Conservation (phyloP, 2,113 vertebrate species). For the Zosterops pallidus region DNA sequence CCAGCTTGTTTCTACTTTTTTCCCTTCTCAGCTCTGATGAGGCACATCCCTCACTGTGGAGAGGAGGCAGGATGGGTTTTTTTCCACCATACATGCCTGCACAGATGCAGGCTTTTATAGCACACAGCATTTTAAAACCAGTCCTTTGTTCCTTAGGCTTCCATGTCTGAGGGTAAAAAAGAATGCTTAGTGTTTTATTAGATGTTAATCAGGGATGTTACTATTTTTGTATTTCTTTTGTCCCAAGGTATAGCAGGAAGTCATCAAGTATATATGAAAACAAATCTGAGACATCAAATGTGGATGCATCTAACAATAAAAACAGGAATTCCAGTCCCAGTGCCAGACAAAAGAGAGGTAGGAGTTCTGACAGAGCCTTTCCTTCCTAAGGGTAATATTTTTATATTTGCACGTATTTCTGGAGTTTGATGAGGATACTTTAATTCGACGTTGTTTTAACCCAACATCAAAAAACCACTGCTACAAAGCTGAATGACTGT, state of each 20-base stretch:
- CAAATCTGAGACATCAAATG: conserved; percentile 82
- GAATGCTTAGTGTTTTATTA: not conserved
- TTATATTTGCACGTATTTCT: not conserved
- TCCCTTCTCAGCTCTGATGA: not conserved
- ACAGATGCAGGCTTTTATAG: not conserved
- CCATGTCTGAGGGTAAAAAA: not conserved
- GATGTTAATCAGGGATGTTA: not conserved
- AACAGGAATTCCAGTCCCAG: conserved; percentile 80
- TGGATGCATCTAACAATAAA: conserved; percentile 81
- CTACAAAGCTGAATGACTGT: not conserved
- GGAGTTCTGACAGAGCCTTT: not conserved
- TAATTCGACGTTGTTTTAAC: not conserved
- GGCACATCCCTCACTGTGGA: not conserved
- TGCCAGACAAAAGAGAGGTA: conserved; percentile 86
- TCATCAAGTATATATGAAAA: conserved; percentile 76
- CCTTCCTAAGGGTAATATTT: not conserved
- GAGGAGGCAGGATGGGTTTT: not conserved
- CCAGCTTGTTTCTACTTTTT: not conserved
- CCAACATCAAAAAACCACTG: not conserved
- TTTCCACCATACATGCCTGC: not conserved
- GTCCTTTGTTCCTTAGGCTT: not conserved
- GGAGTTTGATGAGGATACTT: not conserved
- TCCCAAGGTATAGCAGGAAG: conserved; percentile 80
- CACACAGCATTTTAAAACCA: not conserved
- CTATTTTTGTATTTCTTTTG: conserved; percentile 6